Conservation (phyloP, 1,140 invertebrate species). For the Trichonephila clavipes region DNA sequence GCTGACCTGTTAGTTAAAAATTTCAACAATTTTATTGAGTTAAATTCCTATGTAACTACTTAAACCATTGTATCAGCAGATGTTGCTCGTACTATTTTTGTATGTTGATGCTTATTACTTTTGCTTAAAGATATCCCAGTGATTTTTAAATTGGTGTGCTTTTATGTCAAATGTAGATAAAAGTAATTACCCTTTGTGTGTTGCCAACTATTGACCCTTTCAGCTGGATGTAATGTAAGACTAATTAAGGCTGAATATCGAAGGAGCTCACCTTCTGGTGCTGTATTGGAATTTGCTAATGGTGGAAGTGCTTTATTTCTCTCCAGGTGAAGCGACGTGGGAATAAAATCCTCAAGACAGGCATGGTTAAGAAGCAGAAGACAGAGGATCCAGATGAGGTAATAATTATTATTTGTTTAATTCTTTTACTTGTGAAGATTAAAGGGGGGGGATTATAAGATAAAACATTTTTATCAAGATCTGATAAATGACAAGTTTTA, state of each 20-base stretch:
- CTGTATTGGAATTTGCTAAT: slow-evolving; percentile 76
- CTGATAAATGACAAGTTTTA: too few species aligned
- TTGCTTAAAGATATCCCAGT: not conserved
- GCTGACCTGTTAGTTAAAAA: too few species aligned
- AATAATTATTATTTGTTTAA: not conserved
- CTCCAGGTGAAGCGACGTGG: slow-evolving; percentile 90
- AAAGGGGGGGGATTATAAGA: too few species aligned
- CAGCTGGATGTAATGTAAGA: slow-evolving; percentile 47
- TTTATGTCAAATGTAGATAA: slow-evolving; percentile 31
- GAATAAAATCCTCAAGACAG: slow-evolving; percentile 92
- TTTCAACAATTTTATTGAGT: too few species aligned
- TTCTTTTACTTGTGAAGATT: too few species aligned
- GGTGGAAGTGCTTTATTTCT: slow-evolving; percentile 78
- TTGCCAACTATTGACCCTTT: slow-evolving; percentile 64
- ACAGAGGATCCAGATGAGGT: slow-evolving; percentile 49
- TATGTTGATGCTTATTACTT: not conserved
- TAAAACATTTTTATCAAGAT: too few species aligned
- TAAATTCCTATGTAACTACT: too few species aligned
- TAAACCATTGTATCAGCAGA: too few species aligned
- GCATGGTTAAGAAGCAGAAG: slow-evolving; percentile 90
- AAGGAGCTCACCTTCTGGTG: slow-evolving; percentile 62
- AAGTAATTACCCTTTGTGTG: slow-evolving; percentile 21
- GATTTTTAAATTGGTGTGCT: not conserved
- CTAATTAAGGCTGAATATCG: slow-evolving; percentile 57
- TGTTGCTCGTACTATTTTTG: not conserved